These are phyloP conservation scores for Diplodus puntazzo DNA, from an alignment of 2,797 vertebrate genomes.

Conservation along the genomic window DNA sequence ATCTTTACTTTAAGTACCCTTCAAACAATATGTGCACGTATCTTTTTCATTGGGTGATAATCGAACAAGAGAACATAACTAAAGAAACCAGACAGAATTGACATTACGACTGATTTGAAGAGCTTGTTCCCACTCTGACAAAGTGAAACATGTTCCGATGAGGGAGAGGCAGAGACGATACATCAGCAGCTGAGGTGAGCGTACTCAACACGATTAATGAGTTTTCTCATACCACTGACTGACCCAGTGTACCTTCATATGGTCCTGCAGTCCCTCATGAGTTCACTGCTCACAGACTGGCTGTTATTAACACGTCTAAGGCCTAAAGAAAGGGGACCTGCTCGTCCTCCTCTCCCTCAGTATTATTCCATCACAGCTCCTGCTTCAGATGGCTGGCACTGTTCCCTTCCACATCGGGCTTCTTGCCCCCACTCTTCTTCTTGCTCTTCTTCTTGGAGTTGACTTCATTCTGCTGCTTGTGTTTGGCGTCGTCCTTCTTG, in stretches of 20 bases:
- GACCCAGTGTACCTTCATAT: not conserved
- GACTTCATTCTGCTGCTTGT: constrained; percentile 83
- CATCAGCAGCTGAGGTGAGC: not conserved
- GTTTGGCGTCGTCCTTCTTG: constrained; percentile 70
- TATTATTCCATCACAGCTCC: constrained; percentile 86
- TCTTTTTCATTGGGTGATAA: constrained; percentile 24
- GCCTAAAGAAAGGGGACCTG: not conserved
- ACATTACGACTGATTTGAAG: not conserved
- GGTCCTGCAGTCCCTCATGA: not conserved
- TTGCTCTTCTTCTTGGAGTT: constrained; percentile 85
- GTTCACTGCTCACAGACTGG: not conserved
- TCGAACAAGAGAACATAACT: not conserved
- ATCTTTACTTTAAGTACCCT: constrained; percentile 2
- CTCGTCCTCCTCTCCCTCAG: not conserved
- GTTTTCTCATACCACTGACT: not conserved
- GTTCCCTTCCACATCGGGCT: constrained; percentile 70
- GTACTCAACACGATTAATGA: not conserved
- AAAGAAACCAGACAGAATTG: not conserved
- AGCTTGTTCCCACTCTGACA: not conserved
- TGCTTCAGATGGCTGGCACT: constrained; percentile 77
- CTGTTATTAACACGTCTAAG: not conserved
- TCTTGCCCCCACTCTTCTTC: constrained; percentile 85
- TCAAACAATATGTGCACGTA: not conserved
- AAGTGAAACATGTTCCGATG: not conserved
- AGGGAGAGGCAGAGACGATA: not conserved